Conservation (phyloP, 1,140 invertebrate genomes). For the Trypoxylus dichotomus region DNA sequence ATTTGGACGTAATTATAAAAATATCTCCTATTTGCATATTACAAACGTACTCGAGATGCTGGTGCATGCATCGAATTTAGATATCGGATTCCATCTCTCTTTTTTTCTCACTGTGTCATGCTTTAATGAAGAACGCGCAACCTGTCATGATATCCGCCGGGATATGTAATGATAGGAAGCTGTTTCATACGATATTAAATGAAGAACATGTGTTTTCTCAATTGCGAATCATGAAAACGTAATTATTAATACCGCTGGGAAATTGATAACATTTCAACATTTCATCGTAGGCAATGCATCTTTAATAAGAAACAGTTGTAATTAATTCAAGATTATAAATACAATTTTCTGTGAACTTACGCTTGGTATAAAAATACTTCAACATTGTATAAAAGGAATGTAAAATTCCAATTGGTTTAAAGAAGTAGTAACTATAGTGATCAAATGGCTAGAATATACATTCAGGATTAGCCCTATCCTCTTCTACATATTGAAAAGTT, state of each 20-base stretch:
- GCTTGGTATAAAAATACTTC: too few species aligned
- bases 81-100: background rate
- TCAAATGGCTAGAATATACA: too few species aligned
- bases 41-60: background rate
- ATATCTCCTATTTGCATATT: background rate
- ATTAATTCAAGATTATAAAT: too few species aligned
- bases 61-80: background rate
- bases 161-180: background rate
- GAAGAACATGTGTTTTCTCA: background rate
- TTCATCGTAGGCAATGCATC: too few species aligned
- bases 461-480: too few species aligned
- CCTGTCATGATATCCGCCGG: background rate
- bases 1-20: slow-evolving; percentile 4
- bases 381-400: too few species aligned
- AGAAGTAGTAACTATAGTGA: too few species aligned
- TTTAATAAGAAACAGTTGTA: too few species aligned
- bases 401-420: too few species aligned
- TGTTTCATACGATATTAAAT: background rate
- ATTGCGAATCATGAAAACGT: background rate
- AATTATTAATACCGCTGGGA: background rate
- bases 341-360: too few species aligned
- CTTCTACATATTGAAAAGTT: too few species aligned
- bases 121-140: background rate
- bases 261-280: too few species aligned
- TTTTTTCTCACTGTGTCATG: background rate